Evolutionary conservation across 2,113 vertebrate species (phyloP).

Genomic region (Colossoma macropomum): DNA sequence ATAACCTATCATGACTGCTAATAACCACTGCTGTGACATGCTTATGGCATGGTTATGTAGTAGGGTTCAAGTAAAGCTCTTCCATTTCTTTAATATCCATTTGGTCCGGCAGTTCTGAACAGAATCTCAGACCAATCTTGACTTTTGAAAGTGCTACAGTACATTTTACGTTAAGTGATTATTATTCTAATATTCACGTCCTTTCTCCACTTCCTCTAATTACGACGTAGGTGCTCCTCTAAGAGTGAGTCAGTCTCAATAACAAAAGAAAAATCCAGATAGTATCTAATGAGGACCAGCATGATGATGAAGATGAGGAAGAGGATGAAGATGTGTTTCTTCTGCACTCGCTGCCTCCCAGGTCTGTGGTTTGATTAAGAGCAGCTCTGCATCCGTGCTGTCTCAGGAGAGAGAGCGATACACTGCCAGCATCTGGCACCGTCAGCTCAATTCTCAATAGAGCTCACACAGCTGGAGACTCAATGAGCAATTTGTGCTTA

Average conservation of each 20-base stretch:
- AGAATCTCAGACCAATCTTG: background rate
- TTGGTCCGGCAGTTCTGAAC: background rate
- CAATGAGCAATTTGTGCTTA: slow-evolving; percentile 48
- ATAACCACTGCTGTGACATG: too few relatives aligned
- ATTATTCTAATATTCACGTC: too few relatives aligned
- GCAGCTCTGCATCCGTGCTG: background rate
- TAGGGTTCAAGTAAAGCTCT: too few relatives aligned
- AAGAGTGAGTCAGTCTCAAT: background rate
- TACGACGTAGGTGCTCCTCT: too few relatives aligned
- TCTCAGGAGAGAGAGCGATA: slow-evolving; percentile 33
- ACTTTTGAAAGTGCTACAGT: background rate
- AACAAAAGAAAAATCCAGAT: background rate
- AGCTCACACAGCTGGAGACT: slow-evolving; percentile 52
- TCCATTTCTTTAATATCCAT: background rate
- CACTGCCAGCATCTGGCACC: slow-evolving; percentile 50
- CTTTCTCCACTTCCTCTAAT: too few relatives aligned
- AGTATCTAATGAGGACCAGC: slow-evolving; percentile 33
- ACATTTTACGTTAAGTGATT: background rate
- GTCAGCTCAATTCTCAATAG: slow-evolving; percentile 52
- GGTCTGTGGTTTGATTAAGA: slow-evolving; percentile 53
- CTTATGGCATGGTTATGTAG: too few relatives aligned
- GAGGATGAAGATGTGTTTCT: slow-evolving; percentile 39
- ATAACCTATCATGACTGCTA: too few relatives aligned
- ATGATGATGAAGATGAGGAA: slow-evolving; percentile 18
- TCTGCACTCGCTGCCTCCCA: slow-evolving; percentile 5